phyloP scores from a whole-genome alignment of 2,888 invertebrate genomes.

The Nemotelus pantherinus region DNA sequence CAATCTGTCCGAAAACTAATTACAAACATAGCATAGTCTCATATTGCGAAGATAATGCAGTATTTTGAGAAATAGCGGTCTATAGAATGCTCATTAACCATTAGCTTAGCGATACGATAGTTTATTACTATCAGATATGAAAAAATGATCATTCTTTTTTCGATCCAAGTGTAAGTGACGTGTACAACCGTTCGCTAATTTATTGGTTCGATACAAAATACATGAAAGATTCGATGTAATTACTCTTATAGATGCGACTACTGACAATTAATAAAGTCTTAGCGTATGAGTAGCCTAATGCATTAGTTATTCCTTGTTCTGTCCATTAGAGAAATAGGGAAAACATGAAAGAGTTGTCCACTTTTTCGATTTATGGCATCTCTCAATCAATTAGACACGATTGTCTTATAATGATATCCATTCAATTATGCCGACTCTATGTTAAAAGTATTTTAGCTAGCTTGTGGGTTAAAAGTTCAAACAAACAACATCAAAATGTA shows the following conservation, averaged over 20 bases:
- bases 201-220: background rate
- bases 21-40: no score
- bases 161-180: constrained; percentile 1
- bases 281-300: background rate
- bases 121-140: constrained; percentile 39
- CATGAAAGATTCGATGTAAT: constrained; percentile 21
- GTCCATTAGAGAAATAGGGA: background rate
- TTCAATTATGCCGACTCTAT: no score
- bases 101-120: constrained; percentile 23
- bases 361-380: constrained; percentile 32
- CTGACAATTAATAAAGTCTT: constrained; percentile 17
- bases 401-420: no score
- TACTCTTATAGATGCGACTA: constrained; percentile 24
- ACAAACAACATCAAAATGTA: no score
- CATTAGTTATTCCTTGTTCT: background rate
- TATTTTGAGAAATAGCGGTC: background rate
- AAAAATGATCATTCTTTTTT: constrained; percentile 7
- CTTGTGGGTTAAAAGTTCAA: no score
- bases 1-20: no score
- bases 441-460: no score
- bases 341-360: background rate
- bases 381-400: background rate
- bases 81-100: background rate
- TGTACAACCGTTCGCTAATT: constrained; percentile 16
- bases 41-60: no score